Conservation (phyloP, 2,888 invertebrate species). For the Acanthopleura granulata region DNA sequence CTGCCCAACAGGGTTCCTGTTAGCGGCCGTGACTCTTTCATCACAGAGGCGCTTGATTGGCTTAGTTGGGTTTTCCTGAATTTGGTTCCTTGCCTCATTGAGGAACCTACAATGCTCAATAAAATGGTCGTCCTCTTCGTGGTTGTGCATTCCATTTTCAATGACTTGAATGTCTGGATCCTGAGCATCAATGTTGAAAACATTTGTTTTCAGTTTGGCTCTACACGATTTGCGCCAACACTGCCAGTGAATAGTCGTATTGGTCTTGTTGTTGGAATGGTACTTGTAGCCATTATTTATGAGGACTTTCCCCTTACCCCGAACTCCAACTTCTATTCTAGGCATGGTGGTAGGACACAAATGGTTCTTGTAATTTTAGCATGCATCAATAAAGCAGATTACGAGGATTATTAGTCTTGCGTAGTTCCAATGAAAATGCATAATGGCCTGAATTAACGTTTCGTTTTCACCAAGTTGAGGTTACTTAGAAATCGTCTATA, state of each 20-base stretch:
- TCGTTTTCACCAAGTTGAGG: too few relatives aligned
- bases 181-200: not conserved
- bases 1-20: not conserved
- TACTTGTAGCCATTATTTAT: not conserved
- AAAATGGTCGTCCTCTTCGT: not conserved
- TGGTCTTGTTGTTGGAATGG: not conserved
- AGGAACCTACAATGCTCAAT: not conserved
- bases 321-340: not conserved
- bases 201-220: slow-evolving; percentile 7
- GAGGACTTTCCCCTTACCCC: not conserved
- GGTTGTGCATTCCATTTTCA: not conserved
- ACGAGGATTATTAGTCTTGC: too few relatives aligned
- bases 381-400: too few relatives aligned
- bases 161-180: not conserved
- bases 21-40: not conserved
- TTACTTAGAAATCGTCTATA: too few relatives aligned
- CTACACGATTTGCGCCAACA: slow-evolving; percentile 14
- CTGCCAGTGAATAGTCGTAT: slow-evolving; percentile 4
- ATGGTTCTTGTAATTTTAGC: too few relatives aligned
- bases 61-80: not conserved
- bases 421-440: too few relatives aligned
- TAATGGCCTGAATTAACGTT: too few relatives aligned
- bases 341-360: too few relatives aligned
- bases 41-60: not conserved
- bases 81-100: not conserved